Evolutionary conservation across 2,113 vertebrate genomes (phyloP), one percentile per base, ranked within the genome.

Genomic region (Rhea pennata): DNA sequence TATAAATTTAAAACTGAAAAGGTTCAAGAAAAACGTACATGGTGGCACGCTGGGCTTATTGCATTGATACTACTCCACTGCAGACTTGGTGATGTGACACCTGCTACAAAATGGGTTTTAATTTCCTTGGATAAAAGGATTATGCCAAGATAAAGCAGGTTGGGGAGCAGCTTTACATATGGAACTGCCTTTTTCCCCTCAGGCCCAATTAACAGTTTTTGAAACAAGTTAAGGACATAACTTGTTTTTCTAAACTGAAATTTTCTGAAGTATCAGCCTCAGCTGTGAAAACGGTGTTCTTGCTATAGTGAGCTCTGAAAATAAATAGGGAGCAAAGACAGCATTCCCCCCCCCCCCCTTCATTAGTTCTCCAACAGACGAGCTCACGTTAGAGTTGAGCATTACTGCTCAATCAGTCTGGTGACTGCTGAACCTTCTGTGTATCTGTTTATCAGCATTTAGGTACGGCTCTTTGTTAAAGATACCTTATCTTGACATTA

Each of bases 91-190:
- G 44, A 54, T 2, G n/a, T 1, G 73, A 20, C 6, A 4, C 22
- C 54, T 12, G 4, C 7, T 51, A 44, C 20, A 69, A 88, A 83
- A 76, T 20, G 22, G 19, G 24, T 67, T 78, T 89, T 62, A 24
- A 89, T 70, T 96, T 89, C 53, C 59, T 66, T 77, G 71, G 50
- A 51, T 75, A 61, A 87, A 93, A 84, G 39, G 31, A 81, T 79
- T 65, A 73, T 62, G 29, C 71, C 66, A 67, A 90, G n/a, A 89
- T 39, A 20, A 78, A 90, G 67, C 15, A 48, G 21, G 26, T 40
- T 53, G 66, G 58, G 50, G 85, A 95, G 85, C n/a, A 90, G 67
- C n/a, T 92, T 73, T 50, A 58, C 50, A 42, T 88, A 90, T 93
- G 65, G 59, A 83, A 74, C 3, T 33, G 64, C 54, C 29, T 67